A percentile compares a stretch with the other conserved stretches of the same genome.
phyloP scores from a whole-genome alignment of 2,888 invertebrate genomes.

The Lingula anatina region DNA sequence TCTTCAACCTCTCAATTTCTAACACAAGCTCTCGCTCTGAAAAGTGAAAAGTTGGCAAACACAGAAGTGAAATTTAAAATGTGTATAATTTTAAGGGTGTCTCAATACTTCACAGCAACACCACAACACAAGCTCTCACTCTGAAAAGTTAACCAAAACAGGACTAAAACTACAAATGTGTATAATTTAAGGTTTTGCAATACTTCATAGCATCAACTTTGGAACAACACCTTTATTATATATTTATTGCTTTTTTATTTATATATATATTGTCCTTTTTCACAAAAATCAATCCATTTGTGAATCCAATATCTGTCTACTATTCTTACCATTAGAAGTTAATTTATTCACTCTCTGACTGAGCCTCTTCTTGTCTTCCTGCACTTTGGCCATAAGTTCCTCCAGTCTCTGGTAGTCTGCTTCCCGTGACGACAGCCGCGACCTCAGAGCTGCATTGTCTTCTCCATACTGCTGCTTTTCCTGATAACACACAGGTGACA shows the following conservation, averaged over 20 bases:
- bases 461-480: too few species aligned
- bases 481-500: too few species aligned
- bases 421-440: constrained; percentile 24
- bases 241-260: too few species aligned
- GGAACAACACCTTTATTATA: too few species aligned
- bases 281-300: not conserved
- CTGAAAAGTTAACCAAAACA: not conserved
- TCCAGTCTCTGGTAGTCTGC: constrained; percentile 34
- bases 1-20: constrained; percentile 50
- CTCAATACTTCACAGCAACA: not conserved
- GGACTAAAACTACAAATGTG: too few species aligned
- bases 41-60: constrained; percentile 1
- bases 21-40: constrained; percentile 52
- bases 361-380: constrained; percentile 47
- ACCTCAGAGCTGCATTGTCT: constrained; percentile 27
- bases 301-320: not conserved
- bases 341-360: constrained; percentile 45
- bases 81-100: too few species aligned
- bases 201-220: too few species aligned
- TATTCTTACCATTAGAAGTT: constrained; percentile 40
- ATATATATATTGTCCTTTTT: not conserved
- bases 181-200: too few species aligned
- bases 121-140: not conserved
- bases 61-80: not conserved
- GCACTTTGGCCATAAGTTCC: constrained; percentile 40